Evolutionary conservation across 2,797 vertebrate species (phyloP).

Genomic region (Eulemur mongoz): DNA sequence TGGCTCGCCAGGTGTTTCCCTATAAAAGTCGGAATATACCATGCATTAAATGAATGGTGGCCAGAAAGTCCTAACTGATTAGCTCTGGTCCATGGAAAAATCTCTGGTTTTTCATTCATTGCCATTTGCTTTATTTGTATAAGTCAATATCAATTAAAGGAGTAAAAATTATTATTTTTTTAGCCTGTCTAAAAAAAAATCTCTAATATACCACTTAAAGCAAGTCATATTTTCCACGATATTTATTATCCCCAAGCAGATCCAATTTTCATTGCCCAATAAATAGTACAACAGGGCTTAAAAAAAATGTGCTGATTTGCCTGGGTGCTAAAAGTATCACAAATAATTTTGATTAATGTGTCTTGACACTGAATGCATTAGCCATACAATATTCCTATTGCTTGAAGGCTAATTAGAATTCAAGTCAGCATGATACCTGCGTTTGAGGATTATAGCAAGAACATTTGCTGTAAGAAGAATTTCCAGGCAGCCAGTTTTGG

Average conservation of each 20-base stretch:
- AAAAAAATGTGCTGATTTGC: slow-evolving; percentile 70
- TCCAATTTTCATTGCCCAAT: slow-evolving; percentile 73
- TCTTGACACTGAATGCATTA: slow-evolving; percentile 78
- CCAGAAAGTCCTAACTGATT: slow-evolving; percentile 69
- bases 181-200: slow-evolving; percentile 64
- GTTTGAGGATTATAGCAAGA: slow-evolving; percentile 80
- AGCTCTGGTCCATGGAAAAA: slow-evolving; percentile 74
- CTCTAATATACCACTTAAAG: slow-evolving; percentile 51
- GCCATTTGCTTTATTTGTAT: slow-evolving; percentile 71
- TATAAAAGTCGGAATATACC: slow-evolving; percentile 36
- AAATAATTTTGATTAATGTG: slow-evolving; percentile 80
- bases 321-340: slow-evolving; percentile 73
- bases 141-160: slow-evolving; percentile 78
- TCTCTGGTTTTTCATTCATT: slow-evolving; percentile 81
- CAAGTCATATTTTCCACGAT: slow-evolving; percentile 68
- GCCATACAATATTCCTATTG: slow-evolving; percentile 73
- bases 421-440: slow-evolving; percentile 78
- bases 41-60: slow-evolving; percentile 49
- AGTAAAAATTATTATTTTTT: slow-evolving; percentile 71
- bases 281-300: slow-evolving; percentile 64
- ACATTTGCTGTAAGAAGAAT: slow-evolving; percentile 70
- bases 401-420: slow-evolving; percentile 81
- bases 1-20: slow-evolving; percentile 53
- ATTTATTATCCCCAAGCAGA: slow-evolving; percentile 65
- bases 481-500: slow-evolving; percentile 67